Percentiles rank a stretch among this genome's conserved stretches.
Conservation (phyloP, 1,140 invertebrate species). For the Euura saliciscinereae region DNA sequence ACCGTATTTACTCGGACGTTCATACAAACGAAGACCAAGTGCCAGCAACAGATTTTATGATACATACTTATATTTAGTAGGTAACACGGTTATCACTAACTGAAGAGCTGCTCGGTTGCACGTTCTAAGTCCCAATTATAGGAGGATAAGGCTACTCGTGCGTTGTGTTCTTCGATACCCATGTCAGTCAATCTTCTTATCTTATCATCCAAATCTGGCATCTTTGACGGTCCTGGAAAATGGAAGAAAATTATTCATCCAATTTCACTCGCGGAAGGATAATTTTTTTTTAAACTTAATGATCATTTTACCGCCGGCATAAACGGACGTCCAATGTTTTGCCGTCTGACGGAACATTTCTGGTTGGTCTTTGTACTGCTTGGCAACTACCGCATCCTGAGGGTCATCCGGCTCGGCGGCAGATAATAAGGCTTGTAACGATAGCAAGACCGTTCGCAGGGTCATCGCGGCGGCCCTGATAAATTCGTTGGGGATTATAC, state of each 20-base stretch:
- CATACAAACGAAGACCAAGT: neutral
- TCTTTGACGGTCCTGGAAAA: constrained; percentile 69
- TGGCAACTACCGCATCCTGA: constrained; percentile 96
- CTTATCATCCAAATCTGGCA: constrained; percentile 81
- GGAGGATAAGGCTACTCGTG: constrained; percentile 83
- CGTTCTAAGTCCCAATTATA: constrained; percentile 89
- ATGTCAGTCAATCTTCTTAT: constrained; percentile 84
- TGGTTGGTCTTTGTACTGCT: constrained; percentile 90
- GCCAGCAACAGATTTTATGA: constrained; percentile 22
- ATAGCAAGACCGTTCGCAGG: constrained; percentile 91
- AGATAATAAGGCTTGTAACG: constrained; percentile 89
- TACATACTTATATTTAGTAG: constrained; percentile 25
- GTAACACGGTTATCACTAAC: constrained; percentile 67
- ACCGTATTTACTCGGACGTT: neutral
- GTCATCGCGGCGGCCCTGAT: constrained; percentile 97
- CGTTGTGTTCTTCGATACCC: constrained; percentile 85
- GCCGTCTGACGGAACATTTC: constrained; percentile 90
- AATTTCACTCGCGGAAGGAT: too few relatives aligned
- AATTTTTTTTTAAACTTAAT: too few relatives aligned
- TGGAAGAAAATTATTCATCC: constrained; percentile 19
- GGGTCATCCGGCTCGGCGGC: constrained; percentile 96
- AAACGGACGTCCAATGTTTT: constrained; percentile 92
- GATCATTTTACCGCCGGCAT: constrained; percentile 76
- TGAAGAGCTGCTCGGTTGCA: constrained; percentile 87
- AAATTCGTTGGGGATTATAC: constrained; percentile 18